Percentiles rank a stretch among this genome's conserved stretches.
These are phyloP conservation scores for Macrochelys suwanniensis DNA, from an alignment of 2,797 vertebrate genomes.

Conservation along the genomic window DNA sequence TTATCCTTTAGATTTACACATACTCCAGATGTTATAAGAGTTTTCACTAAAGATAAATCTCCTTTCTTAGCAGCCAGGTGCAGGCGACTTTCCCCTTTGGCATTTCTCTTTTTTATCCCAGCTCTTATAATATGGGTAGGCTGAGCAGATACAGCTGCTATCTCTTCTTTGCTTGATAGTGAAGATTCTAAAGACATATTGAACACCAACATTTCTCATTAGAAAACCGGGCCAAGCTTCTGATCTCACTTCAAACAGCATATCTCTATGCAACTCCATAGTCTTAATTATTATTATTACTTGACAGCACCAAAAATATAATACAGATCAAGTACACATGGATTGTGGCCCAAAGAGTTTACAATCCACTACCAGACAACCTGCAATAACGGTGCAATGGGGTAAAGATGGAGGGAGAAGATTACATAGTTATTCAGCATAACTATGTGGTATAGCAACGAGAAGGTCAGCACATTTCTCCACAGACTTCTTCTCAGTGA, in stretches of 20 bases:
- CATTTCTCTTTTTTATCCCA: slow-evolving; percentile 75
- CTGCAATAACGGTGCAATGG: not conserved
- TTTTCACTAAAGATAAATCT: slow-evolving; percentile 81
- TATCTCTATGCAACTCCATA: not conserved
- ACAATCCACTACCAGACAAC: not conserved
- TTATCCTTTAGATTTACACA: slow-evolving; percentile 85
- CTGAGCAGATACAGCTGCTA: slow-evolving; percentile 23
- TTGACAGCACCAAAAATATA: fast-evolving
- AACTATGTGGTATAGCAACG: not conserved
- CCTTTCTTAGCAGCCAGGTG: slow-evolving; percentile 84
- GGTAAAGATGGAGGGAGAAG: not conserved
- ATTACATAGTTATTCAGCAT: not conserved
- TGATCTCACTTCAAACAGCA: not conserved
- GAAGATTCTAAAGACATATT: slow-evolving; percentile 48
- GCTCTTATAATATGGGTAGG: not conserved
- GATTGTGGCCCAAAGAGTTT: not conserved
- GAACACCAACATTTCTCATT: not conserved
- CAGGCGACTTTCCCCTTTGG: slow-evolving; percentile 83
- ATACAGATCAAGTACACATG: not conserved
- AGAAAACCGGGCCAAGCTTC: not conserved
- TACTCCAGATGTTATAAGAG: slow-evolving; percentile 84
- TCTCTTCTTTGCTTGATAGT: slow-evolving; percentile 6
- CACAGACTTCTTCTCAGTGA: not conserved
- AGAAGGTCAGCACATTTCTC: not conserved
- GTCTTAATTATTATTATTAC: not conserved